Percentiles rank a stretch among this genome's conserved stretches.
These are phyloP conservation scores for Parelbella ahira DNA, from an alignment of 2,888 invertebrate species.

Conservation along the genomic window DNA sequence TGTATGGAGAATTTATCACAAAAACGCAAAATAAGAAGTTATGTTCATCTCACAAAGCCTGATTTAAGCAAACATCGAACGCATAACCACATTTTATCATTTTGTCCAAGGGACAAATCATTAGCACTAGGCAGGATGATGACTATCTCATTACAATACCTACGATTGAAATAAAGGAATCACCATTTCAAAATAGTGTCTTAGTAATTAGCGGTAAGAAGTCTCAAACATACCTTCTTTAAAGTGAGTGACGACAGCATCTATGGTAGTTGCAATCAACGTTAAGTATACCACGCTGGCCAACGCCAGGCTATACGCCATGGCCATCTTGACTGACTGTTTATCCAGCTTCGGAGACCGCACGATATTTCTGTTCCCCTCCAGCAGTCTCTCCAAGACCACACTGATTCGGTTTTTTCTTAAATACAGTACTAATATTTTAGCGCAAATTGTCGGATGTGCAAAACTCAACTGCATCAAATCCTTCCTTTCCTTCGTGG, in stretches of 20 bases:
- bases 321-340: constrained; percentile 39
- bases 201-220: too few relatives aligned
- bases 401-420: constrained; percentile 38
- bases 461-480: constrained; percentile 43
- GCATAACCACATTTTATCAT: too few relatives aligned
- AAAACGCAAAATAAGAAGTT: too few relatives aligned
- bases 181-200: too few relatives aligned
- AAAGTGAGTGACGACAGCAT: constrained; percentile 38
- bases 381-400: constrained; percentile 44
- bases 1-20: too few relatives aligned
- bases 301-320: constrained; percentile 33
- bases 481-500: constrained; percentile 44
- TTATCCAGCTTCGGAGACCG: constrained; percentile 37
- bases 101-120: too few relatives aligned
- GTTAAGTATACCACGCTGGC: constrained; percentile 33
- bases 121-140: too few relatives aligned
- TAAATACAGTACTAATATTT: constrained; percentile 41
- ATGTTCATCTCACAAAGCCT: too few relatives aligned
- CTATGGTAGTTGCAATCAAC: constrained; percentile 35
- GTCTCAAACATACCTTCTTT: constrained; percentile 40
- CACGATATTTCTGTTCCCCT: constrained; percentile 37
- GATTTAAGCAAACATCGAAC: too few relatives aligned
- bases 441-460: constrained; percentile 40
- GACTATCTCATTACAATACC: too few relatives aligned
- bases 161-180: too few relatives aligned